Evolutionary conservation across 1,140 invertebrate species (phyloP).

Genomic region (Drosophila ironensis): DNA sequence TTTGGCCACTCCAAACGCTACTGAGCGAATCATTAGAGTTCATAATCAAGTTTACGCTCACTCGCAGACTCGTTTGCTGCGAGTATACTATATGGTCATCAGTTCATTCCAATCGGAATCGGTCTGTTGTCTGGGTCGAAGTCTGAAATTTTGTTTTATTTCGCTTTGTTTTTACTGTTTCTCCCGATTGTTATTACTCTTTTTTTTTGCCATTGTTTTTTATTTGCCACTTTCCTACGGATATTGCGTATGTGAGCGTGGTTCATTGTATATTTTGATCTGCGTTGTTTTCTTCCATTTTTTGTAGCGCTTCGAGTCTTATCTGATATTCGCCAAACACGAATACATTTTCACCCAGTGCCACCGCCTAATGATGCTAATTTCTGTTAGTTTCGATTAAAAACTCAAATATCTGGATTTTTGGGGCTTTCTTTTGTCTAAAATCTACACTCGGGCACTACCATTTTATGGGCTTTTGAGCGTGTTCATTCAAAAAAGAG

Average conservation of each 20-base stretch:
- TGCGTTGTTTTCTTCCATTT: neutral
- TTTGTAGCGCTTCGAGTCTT: neutral
- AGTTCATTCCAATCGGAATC: constrained; percentile 57
- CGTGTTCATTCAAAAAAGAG: constrained; percentile 38
- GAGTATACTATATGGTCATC: constrained; percentile 24
- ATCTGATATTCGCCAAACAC: constrained; percentile 25
- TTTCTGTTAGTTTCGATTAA: constrained; percentile 31
- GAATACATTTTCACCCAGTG: neutral
- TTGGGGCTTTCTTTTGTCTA: constrained; percentile 37
- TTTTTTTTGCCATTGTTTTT: constrained; percentile 54
- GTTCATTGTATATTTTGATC: constrained; percentile 26
- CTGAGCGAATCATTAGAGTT: constrained; percentile 43
- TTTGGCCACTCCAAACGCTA: no score
- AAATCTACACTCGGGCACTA: constrained; percentile 15
- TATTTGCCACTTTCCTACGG: constrained; percentile 31
- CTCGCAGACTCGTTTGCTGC: neutral
- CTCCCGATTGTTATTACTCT: constrained; percentile 40
- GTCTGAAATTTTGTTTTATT: constrained; percentile 55
- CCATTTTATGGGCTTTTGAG: constrained; percentile 19
- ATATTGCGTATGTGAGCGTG: constrained; percentile 27
- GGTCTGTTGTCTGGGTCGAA: constrained; percentile 69
- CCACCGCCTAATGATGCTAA: constrained; percentile 43
- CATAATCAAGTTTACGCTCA: constrained; percentile 41
- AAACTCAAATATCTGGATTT: neutral
- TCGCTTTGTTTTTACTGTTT: constrained; percentile 48